Evolutionary conservation across 2,113 vertebrate genomes (phyloP), one percentile per base, ranked within the genome.

Genomic region (Recurvirostra avosetta): DNA sequence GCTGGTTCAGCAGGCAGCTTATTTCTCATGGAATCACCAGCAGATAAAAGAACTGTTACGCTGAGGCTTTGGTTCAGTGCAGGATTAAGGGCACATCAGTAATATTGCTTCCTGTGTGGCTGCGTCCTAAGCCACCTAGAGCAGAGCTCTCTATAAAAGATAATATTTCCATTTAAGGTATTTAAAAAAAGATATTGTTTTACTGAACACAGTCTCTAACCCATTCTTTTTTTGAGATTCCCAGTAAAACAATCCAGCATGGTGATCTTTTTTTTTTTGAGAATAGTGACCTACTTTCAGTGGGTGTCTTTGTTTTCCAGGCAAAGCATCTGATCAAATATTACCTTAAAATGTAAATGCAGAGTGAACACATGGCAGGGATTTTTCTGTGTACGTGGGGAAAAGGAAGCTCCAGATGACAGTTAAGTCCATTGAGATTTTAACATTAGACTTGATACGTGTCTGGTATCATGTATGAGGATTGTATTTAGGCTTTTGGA

Each of bases 31-130:
- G 96, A 95, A 97, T 97, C 95, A 82, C 88, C 96, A 95, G 96
- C 97, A 97, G 96, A 98, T 97, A 97, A 98, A 98, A 98, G 97
- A 98, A 96, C 56, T 98, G 97, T 97, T 98, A 96, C 43, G 84
- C 78, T 87, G 96, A 97, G 98, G 96, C 97, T 98, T 97, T 98
- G 97, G 95, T 98, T 98, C 97, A 98, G 85, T 8, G 76, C 3
- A 2, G 98, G 98, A 98, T 99, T 98, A 98, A 97, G 89, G 59
- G 70, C 94, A 96, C 74, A 79, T 97, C 92, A 96, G 67, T 84
- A 92, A 84, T 82, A 61, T 5, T 94, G 83, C 76, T 55, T 88
- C 2, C 81, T 58, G 52, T 45, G n/a, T 11, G 78, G 45, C 75
- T 55, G 22, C 6, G 1, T 40, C 45, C 58, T 94, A 83, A 88